Conservation (phyloP, 2,797 vertebrate species). For the Peromyscus eremicus region DNA sequence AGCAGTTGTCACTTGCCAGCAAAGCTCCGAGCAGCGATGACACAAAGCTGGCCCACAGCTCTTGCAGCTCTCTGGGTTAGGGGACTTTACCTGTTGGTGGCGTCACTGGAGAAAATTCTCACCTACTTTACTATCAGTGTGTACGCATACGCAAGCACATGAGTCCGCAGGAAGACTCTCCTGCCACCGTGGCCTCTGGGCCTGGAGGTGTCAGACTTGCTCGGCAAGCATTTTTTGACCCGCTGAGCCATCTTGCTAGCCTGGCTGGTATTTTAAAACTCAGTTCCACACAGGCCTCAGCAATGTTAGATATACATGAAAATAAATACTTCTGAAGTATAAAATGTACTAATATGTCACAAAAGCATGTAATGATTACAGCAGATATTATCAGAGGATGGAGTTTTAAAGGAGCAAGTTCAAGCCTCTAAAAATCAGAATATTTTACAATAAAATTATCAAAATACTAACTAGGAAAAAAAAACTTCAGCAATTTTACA, state of each 20-base stretch:
- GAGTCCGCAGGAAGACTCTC: not conserved
- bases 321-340: conserved; percentile 39
- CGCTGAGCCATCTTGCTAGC: not conserved
- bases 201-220: not conserved
- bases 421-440: conserved; percentile 43
- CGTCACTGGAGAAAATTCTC: not conserved
- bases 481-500: not conserved
- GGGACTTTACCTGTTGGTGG: not conserved
- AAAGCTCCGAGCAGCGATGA: not conserved
- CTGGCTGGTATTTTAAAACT: conserved; percentile 45
- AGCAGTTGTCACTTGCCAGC: not conserved
- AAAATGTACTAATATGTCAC: conserved; percentile 35
- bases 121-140: not conserved
- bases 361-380: conserved; percentile 61
- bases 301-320: conserved; percentile 45
- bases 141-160: not conserved
- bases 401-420: conserved; percentile 44
- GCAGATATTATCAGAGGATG: conserved; percentile 42
- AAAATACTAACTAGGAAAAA: not conserved
- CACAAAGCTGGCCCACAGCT: not conserved
- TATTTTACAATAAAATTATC: conserved; percentile 57
- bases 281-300: not conserved
- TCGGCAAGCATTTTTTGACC: not conserved
- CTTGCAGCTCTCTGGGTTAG: not conserved
- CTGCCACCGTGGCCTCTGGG: too few relatives aligned